Base-by-base conservation (phyloP, 1,140 invertebrate species). In the Leptinotarsa texana region DNA sequence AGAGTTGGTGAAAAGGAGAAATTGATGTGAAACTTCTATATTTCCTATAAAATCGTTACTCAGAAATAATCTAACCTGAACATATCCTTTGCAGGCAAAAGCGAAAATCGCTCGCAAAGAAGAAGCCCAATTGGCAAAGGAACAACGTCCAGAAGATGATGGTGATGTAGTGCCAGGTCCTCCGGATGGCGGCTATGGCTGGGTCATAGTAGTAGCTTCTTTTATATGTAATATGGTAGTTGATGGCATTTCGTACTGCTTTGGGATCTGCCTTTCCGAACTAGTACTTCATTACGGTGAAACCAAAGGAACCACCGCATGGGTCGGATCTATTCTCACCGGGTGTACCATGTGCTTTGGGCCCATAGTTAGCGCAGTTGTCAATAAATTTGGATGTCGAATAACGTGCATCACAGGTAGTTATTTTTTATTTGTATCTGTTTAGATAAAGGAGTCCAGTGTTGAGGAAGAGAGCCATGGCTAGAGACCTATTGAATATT, bases 181-280 rank as follows among this genome's bases (percentile, higher is more conserved):
- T 17, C 93, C 94, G 8, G 94, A 95, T 83, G 94, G 93, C 62
- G 94, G 94, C 22, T 96, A 95, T 86, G 96, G 95, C 33, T 98
- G 96, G 96, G 93, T 96, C 65, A 85, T 99, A 75, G 97, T 98
- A 42, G 92, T 97, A 80, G 96, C 95, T 63, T 97, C 95, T 11
- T 99, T 99, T 86, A 92, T 98, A 90, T 98, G 96, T 85, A 99
- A 99, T 89, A 93, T 99, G 87, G 95, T 99, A 75, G 96, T 98
- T 15, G 98, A 99, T 84, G 98, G 98, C 75, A 96, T 97, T 49
- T 94, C 95, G 3, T 96, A 97, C 86, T 96, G 95, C 4, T 98
- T 97, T 83, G 96, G 96, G 51, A 92, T 97, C 80, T 96, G 97
- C 86, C 88, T 96, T 3, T 87, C 89, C 15, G 91, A 94, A 81